Evolutionary conservation across 2,888 invertebrate species (phyloP).

Genomic region (Amorpha juglandis): DNA sequence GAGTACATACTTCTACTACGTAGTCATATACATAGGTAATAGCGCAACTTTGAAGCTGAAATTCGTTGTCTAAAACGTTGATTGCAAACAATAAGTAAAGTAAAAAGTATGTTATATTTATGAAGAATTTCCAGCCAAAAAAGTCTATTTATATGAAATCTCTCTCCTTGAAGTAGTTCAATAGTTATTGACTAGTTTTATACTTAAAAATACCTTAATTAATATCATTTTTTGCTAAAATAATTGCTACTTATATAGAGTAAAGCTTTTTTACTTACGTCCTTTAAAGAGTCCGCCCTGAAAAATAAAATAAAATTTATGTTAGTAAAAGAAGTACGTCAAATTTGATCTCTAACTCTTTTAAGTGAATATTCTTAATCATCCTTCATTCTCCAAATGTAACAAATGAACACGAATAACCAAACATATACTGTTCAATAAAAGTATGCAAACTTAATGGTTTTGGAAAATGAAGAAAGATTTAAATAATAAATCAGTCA

Average conservation of each 20-base stretch:
- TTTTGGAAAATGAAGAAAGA: slow-evolving; percentile 67
- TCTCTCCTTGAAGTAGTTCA: no score
- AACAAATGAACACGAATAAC: slow-evolving; percentile 70
- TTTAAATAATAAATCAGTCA: slow-evolving; percentile 37
- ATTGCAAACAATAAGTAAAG: no score
- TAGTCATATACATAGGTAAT: no score
- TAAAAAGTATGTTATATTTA: no score
- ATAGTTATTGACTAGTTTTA: no score
- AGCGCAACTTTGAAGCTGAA: no score
- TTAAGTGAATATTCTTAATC: slow-evolving; percentile 38
- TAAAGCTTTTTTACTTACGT: slow-evolving; percentile 42
- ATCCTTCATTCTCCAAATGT: slow-evolving; percentile 71
- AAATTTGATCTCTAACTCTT: neutral
- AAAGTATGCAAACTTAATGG: slow-evolving; percentile 10
- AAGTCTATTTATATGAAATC: no score
- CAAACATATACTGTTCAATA: slow-evolving; percentile 24
- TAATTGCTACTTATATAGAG: no score
- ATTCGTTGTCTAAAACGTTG: no score
- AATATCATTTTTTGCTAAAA: no score
- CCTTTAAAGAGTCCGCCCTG: slow-evolving; percentile 56
- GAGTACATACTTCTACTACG: neutral
- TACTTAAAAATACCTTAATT: neutral
- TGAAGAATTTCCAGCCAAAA: no score
- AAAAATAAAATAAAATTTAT: slow-evolving; percentile 41
- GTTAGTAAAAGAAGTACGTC: neutral